Conservation (phyloP, 2,113 vertebrate species). For the Alaudala cheleensis region DNA sequence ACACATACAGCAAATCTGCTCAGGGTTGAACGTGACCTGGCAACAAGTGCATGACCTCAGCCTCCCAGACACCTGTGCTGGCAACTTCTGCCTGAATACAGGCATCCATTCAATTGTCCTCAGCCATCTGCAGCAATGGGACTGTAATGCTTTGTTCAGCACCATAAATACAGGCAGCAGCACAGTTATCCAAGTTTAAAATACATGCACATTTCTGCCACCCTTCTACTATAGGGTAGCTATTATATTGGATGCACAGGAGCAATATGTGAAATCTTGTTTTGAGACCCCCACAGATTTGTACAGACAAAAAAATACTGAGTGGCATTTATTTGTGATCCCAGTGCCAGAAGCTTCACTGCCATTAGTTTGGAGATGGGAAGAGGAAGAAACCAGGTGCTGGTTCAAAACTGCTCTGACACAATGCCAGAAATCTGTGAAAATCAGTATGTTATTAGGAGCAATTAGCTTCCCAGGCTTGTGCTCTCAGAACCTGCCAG, state of each 20-base stretch:
- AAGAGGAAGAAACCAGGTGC: conserved; percentile 9
- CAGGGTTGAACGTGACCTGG: background rate
- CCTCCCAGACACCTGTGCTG: background rate
- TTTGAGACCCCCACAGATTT: background rate
- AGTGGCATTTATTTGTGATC: background rate
- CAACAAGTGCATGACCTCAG: background rate
- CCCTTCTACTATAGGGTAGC: background rate
- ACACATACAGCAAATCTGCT: background rate
- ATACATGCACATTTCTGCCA: background rate
- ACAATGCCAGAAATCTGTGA: background rate
- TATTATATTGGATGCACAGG: background rate
- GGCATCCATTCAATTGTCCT: background rate
- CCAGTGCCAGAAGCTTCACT: background rate
- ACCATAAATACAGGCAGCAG: background rate
- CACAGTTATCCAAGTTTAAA: background rate
- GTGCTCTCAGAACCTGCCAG: conserved; percentile 9
- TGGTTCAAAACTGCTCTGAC: background rate
- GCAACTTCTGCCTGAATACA: background rate
- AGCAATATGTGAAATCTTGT: background rate
- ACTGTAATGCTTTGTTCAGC: background rate
- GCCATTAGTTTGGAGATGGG: background rate
- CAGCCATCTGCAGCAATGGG: background rate
- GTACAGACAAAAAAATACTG: background rate
- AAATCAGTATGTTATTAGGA: conserved; percentile 26
- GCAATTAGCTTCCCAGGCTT: conserved; percentile 14